Conservation (phyloP, 2,888 invertebrate species). For the Drosophila borealis region DNA sequence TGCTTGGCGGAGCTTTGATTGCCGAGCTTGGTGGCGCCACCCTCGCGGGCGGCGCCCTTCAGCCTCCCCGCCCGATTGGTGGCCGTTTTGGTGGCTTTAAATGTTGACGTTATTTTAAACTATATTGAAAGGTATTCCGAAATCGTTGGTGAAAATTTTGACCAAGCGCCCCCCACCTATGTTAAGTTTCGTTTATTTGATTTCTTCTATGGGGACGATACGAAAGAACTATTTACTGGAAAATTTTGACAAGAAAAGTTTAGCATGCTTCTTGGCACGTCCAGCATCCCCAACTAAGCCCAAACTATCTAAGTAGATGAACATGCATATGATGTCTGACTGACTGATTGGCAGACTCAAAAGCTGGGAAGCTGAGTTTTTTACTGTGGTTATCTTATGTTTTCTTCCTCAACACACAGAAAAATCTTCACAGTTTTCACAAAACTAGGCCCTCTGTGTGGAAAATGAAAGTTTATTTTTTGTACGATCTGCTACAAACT, state of each 20-base stretch:
- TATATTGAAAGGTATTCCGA: slow-evolving; percentile 8
- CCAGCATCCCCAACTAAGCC: neutral
- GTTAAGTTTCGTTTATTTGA: neutral
- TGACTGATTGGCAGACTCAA: too few relatives aligned
- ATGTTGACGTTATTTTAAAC: neutral
- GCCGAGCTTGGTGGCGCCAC: slow-evolving; percentile 18
- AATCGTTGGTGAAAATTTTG: slow-evolving; percentile 26
- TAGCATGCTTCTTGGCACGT: slow-evolving; percentile 15
- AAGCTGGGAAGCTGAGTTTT: too few relatives aligned
- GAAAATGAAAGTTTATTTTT: too few relatives aligned
- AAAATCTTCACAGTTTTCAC: too few relatives aligned
- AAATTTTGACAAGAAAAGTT: slow-evolving; percentile 33
- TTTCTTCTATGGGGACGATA: slow-evolving; percentile 12
- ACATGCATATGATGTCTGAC: too few relatives aligned
- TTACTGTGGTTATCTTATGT: too few relatives aligned
- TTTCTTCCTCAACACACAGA: too few relatives aligned
- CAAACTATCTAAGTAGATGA: too few relatives aligned
- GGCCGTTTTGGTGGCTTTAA: slow-evolving; percentile 29
- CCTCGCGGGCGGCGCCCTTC: slow-evolving; percentile 37
- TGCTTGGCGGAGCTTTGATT: neutral
- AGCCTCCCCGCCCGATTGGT: slow-evolving; percentile 27
- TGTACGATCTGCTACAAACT: too few relatives aligned
- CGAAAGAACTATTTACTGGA: slow-evolving; percentile 8
- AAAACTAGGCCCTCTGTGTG: too few relatives aligned
- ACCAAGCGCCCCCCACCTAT: slow-evolving; percentile 2